A percentile compares a stretch with the other conserved stretches of the same genome.
Evolutionary conservation across 2,888 invertebrate species (phyloP).

Genomic region (Eupithecia exiguata): DNA sequence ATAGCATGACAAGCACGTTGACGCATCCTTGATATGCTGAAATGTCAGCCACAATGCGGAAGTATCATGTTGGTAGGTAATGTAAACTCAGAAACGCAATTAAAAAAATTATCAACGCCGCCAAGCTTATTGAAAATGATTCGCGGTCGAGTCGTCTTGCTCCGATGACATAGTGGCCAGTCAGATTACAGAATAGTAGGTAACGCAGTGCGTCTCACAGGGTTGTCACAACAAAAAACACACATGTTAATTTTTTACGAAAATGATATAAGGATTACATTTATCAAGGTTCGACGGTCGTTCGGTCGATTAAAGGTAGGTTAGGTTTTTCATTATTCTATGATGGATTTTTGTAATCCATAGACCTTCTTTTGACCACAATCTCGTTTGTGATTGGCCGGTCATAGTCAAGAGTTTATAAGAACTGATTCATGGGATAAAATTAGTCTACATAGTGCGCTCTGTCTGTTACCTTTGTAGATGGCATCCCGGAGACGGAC

Average conservation of each 20-base stretch:
- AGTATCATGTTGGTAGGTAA: neutral
- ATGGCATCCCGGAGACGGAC: no score
- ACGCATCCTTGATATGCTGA: slow-evolving; percentile 11
- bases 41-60: slow-evolving; percentile 8
- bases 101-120: slow-evolving; percentile 39
- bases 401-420: no score
- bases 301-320: no score
- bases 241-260: neutral
- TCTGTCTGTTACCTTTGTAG: no score
- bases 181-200: slow-evolving; percentile 50
- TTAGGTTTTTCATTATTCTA: no score
- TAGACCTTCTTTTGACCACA: neutral
- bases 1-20: neutral
- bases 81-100: neutral
- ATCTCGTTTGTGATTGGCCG: no score
- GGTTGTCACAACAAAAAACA: slow-evolving; percentile 49
- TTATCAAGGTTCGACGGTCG: no score
- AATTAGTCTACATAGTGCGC: no score
- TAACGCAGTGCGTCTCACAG: slow-evolving; percentile 44
- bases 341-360: no score
- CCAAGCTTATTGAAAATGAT: slow-evolving; percentile 53
- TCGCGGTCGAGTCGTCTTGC: slow-evolving; percentile 59
- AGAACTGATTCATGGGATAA: no score
- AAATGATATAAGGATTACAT: neutral
- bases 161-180: slow-evolving; percentile 70